Conservation (phyloP, 2,888 invertebrate genomes). For the Thereva nobilitata region DNA sequence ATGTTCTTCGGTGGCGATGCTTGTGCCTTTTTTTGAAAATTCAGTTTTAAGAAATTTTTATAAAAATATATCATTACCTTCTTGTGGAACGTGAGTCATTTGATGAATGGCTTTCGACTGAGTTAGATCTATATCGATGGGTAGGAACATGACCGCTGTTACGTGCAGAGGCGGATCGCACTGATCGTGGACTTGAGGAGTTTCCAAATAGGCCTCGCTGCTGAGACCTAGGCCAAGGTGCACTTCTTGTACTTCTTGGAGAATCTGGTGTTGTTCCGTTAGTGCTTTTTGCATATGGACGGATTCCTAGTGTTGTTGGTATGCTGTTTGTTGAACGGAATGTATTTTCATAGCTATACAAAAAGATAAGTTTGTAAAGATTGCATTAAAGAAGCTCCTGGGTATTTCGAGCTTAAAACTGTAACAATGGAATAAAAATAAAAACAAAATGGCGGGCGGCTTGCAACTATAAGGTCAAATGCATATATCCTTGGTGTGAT, state of each 20-base stretch:
- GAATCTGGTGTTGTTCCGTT: constrained; percentile 63
- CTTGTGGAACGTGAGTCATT: constrained; percentile 80
- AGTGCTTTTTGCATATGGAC: constrained; percentile 51
- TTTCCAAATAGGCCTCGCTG: constrained; percentile 76
- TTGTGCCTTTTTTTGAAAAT: constrained; percentile 63
- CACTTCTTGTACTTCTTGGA: constrained; percentile 82
- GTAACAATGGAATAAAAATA: not conserved
- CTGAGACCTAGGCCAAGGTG: constrained; percentile 75
- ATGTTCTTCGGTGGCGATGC: constrained; percentile 79
- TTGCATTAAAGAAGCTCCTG: not conserved
- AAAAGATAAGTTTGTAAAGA: constrained; percentile 9
- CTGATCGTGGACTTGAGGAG: constrained; percentile 80
- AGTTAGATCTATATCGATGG: constrained; percentile 71
- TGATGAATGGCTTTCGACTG: constrained; percentile 87
- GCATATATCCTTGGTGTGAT: no score
- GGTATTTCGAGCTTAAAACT: no score
- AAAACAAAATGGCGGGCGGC: not conserved
- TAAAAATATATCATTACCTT: constrained; percentile 61
- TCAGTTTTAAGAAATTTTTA: not conserved
- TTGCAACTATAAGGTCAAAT: not conserved
- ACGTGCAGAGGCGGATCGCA: constrained; percentile 66
- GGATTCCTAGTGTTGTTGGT: constrained; percentile 58
- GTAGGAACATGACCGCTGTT: constrained; percentile 44
- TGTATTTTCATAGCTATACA: constrained; percentile 59
- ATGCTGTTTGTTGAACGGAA: constrained; percentile 62